Conservation (phyloP, 2,113 vertebrate genomes). For the Dissostichus mawsoni region DNA sequence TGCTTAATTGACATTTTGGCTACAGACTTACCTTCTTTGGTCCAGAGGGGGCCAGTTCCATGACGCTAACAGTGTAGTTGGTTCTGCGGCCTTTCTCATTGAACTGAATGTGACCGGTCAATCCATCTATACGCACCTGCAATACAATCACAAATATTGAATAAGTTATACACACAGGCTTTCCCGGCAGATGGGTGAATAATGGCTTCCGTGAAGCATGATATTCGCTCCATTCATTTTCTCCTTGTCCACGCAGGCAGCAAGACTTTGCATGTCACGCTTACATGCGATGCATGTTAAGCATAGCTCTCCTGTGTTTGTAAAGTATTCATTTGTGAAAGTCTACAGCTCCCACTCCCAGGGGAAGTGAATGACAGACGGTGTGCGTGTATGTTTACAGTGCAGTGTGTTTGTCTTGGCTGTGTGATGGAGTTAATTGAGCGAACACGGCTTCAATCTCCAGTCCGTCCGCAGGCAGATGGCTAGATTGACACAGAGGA, state of each 20-base stretch:
- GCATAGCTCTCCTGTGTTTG: slow-evolving; percentile 38
- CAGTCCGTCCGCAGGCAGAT: slow-evolving; percentile 78
- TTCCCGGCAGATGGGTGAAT: slow-evolving; percentile 9
- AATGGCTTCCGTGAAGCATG: slow-evolving; percentile 3
- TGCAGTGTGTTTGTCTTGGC: slow-evolving; percentile 76
- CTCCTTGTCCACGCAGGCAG: not conserved
- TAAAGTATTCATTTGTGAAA: slow-evolving; percentile 39
- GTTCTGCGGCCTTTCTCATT: slow-evolving; percentile 97
- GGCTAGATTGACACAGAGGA: slow-evolving; percentile 74
- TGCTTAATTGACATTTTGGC: not conserved
- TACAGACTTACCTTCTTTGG: slow-evolving; percentile 90
- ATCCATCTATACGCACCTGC: slow-evolving; percentile 94
- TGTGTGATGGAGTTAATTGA: slow-evolving; percentile 81
- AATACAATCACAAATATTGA: slow-evolving; percentile 29
- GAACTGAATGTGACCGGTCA: slow-evolving; percentile 98
- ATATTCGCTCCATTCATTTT: slow-evolving; percentile 8
- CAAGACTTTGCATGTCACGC: slow-evolving; percentile 14
- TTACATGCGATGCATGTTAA: slow-evolving; percentile 33
- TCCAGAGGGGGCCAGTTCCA: slow-evolving; percentile 94
- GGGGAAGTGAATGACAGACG: slow-evolving; percentile 63
- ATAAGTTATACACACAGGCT: not conserved
- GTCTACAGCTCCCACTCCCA: slow-evolving; percentile 28
- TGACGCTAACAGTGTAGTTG: slow-evolving; percentile 95
- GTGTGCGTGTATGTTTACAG: slow-evolving; percentile 64
- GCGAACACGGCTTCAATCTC: slow-evolving; percentile 76